Percentiles rank a stretch among this genome's conserved stretches.
phyloP scores from a whole-genome alignment of 2,113 vertebrate species.

The Danio rerio region DNA sequence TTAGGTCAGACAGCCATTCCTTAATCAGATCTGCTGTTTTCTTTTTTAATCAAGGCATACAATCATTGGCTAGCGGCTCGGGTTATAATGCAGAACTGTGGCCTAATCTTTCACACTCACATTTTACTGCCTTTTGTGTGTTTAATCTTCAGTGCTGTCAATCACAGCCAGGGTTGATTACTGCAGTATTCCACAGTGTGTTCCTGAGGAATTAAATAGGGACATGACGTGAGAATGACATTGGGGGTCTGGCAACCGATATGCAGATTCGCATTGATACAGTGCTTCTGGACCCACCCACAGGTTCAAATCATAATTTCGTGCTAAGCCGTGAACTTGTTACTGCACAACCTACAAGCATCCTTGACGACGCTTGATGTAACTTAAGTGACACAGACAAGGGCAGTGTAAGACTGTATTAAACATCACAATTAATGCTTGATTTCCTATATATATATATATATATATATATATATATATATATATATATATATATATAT shows the following conservation, averaged over 20 bases:
- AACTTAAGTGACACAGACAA: constrained; percentile 15
- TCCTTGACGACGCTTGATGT: constrained; percentile 14
- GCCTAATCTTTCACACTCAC: constrained; percentile 48
- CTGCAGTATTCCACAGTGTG: constrained; percentile 68
- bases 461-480: too few relatives aligned
- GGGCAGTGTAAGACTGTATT: constrained; percentile 5
- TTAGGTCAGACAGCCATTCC: constrained; percentile 49
- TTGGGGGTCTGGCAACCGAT: constrained; percentile 63
- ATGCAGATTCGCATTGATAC: constrained; percentile 45
- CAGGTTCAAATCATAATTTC: constrained; percentile 42
- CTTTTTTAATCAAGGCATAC: constrained; percentile 63
- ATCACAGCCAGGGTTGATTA: constrained; percentile 64
- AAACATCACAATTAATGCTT: background rate
- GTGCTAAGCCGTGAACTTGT: constrained; percentile 32
- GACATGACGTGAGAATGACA: constrained; percentile 75
- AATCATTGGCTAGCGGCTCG: constrained; percentile 34
- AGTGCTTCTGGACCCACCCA: constrained; percentile 41
- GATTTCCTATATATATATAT: background rate
- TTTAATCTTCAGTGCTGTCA: constrained; percentile 69
- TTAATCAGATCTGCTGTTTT: constrained; percentile 58
- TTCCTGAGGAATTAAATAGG: constrained; percentile 72
- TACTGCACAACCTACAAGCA: constrained; percentile 35
- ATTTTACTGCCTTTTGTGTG: constrained; percentile 54
- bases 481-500: too few relatives aligned
- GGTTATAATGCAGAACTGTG: constrained; percentile 51